phyloP scores from a whole-genome alignment of 2,888 invertebrate species.

The Glaucopsyche alexis region DNA sequence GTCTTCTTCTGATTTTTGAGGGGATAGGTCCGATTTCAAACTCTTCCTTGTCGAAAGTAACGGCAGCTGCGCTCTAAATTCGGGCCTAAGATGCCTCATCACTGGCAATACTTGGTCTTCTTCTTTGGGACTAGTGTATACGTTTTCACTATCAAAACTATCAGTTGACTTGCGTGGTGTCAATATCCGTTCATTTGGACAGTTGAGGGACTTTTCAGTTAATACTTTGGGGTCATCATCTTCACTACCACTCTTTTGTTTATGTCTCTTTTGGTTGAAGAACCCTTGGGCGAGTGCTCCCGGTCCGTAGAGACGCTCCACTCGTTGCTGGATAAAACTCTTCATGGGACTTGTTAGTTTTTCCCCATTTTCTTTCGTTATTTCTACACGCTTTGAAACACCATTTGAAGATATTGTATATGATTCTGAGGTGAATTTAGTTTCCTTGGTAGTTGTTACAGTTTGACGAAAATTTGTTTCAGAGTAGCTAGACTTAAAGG shows the following conservation, averaged over 20 bases:
- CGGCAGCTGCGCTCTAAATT: slow-evolving; percentile 91
- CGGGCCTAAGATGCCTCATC: slow-evolving; percentile 89
- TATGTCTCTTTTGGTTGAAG: slow-evolving; percentile 83
- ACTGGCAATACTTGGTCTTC: slow-evolving; percentile 83
- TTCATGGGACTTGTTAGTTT: slow-evolving; percentile 78
- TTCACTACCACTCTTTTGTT: slow-evolving; percentile 64
- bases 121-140: slow-evolving; percentile 58
- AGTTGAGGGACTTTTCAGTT: slow-evolving; percentile 67
- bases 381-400: slow-evolving; percentile 68
- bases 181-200: slow-evolving; percentile 56
- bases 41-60: slow-evolving; percentile 82
- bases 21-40: slow-evolving; percentile 58
- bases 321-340: slow-evolving; percentile 93
- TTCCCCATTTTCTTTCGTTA: slow-evolving; percentile 73
- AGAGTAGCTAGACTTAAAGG: slow-evolving; percentile 74
- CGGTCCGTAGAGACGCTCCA: slow-evolving; percentile 92
- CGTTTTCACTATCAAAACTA: slow-evolving; percentile 51
- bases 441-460: slow-evolving; percentile 62
- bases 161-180: slow-evolving; percentile 54
- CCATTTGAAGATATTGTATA: slow-evolving; percentile 74
- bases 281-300: slow-evolving; percentile 92
- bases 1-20: slow-evolving; percentile 58
- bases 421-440: slow-evolving; percentile 60
- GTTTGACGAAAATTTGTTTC: slow-evolving; percentile 72
- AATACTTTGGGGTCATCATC: slow-evolving; percentile 66